Evolutionary conservation across 2,113 vertebrate genomes (phyloP).

Genomic region (Colinus virginianus): DNA sequence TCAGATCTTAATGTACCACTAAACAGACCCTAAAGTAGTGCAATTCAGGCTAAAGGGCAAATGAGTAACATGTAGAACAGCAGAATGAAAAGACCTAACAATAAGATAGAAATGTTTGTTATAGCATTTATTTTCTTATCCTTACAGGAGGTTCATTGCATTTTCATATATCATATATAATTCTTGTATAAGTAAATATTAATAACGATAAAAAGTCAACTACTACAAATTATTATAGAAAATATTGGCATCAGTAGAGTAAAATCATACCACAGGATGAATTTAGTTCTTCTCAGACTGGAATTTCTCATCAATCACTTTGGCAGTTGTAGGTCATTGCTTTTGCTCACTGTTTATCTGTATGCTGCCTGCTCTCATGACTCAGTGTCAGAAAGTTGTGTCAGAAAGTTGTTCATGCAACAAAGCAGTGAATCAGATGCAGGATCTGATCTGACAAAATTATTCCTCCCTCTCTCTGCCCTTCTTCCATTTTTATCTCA

Average conservation of each 20-base stretch:
- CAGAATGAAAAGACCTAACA: neutral
- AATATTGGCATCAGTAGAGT: neutral
- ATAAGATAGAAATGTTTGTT: neutral
- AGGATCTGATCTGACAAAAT: neutral
- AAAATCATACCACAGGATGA: neutral
- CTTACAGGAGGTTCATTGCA: neutral
- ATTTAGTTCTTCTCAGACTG: neutral
- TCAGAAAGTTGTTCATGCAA: neutral
- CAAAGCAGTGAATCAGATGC: neutral
- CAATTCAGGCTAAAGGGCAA: neutral
- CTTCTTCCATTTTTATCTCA: neutral
- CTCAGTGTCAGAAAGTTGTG: neutral
- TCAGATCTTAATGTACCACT: neutral
- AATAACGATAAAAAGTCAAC: neutral
- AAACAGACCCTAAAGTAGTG: neutral
- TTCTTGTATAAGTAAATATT: neutral
- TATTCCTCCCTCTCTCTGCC: neutral
- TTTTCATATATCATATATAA: neutral
- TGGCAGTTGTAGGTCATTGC: neutral
- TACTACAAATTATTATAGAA: neutral
- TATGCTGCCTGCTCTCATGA: neutral
- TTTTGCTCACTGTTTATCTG: neutral
- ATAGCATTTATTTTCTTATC: neutral
- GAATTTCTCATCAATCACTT: neutral
- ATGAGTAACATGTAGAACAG: neutral